Percentiles rank a stretch among this genome's conserved stretches.
Conservation (phyloP, 2,888 invertebrate species). For the Metopia argyrocephala region DNA sequence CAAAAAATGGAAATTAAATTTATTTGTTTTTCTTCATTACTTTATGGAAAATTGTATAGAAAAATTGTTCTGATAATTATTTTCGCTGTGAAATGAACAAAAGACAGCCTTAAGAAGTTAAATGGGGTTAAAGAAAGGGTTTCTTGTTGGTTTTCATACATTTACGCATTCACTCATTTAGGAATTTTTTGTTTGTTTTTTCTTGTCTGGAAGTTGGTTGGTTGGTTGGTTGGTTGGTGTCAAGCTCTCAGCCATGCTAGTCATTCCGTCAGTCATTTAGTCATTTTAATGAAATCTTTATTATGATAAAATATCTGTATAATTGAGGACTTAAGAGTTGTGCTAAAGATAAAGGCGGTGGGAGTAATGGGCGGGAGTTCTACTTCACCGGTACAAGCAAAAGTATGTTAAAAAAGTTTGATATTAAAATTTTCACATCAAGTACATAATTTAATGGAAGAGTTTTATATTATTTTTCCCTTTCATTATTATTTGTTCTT, state of each 20-base stretch:
- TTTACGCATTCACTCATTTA: conserved; percentile 1
- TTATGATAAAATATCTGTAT: conserved; percentile 63
- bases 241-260: conserved; percentile 21
- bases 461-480: conserved; percentile 52
- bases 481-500: not conserved
- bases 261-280: conserved; percentile 38
- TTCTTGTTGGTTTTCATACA: conserved; percentile 34
- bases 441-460: conserved; percentile 76
- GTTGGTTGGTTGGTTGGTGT: conserved; percentile 23
- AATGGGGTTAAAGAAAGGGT: conserved; percentile 36
- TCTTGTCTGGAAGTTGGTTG: conserved; percentile 27
- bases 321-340: conserved; percentile 58
- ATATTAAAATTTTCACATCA: conserved; percentile 78
- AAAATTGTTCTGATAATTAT: conserved; percentile 55
- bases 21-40: conserved; percentile 56
- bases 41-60: conserved; percentile 60
- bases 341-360: not conserved
- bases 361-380: not conserved
- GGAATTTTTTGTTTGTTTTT: conserved; percentile 25
- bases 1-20: conserved; percentile 45
- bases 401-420: conserved; percentile 66
- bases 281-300: conserved; percentile 61
- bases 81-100: conserved; percentile 59
- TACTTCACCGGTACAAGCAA: not conserved
- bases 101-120: conserved; percentile 42